Base-by-base conservation (phyloP, 1,140 invertebrate genomes). In the Medauroidea extradentata region DNA sequence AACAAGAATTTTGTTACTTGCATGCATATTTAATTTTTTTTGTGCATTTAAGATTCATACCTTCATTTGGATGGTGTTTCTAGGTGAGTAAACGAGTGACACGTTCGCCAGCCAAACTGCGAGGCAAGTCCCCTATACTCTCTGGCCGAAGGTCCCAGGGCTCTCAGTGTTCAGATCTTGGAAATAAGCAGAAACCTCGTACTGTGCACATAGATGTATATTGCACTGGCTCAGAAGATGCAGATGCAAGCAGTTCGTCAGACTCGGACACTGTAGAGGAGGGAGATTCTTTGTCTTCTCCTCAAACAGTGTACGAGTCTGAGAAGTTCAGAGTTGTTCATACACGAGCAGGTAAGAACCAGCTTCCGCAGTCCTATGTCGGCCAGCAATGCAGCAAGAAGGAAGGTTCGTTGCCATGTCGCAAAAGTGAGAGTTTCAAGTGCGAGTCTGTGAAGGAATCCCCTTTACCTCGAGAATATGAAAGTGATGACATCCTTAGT, bases 171-270 rank as follows among this genome's bases (percentile, higher is more conserved):
- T 34, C 29, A 11, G 29, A 34, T 34, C 29, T 34, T 34, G 29
- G 29, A 34, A 34, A 34, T 34, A 34, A 34, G 29, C 82, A 81
- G 59, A 84, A 85, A 64, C 83, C 85, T 2, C 75, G 86, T 51
- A 89, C 86, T 1, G 86, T 89, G 14, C 87, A 89, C 65, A 89
- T 89, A 39, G 87, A 89, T 71, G 87, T 89, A 3, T 89, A 89
- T 63, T 89, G 87, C 66, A 88, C 85, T 0, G 85, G 83, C 1
- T 85, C 85, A 2, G 86, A 78, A n/a, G 83, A 83, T 39, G 75
- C 73, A 8, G 77, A 75, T 53, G 66, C 68, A 13, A 61, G 44
- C 13, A 70, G 65, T 19, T 65, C 69, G 14, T 63, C 68, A 24
- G 70, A 69, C 53, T 41, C 61, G 16, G 55, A 59, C 11, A 60